Conservation (phyloP, 2,888 invertebrate genomes). For the Tyria jacobaeae region DNA sequence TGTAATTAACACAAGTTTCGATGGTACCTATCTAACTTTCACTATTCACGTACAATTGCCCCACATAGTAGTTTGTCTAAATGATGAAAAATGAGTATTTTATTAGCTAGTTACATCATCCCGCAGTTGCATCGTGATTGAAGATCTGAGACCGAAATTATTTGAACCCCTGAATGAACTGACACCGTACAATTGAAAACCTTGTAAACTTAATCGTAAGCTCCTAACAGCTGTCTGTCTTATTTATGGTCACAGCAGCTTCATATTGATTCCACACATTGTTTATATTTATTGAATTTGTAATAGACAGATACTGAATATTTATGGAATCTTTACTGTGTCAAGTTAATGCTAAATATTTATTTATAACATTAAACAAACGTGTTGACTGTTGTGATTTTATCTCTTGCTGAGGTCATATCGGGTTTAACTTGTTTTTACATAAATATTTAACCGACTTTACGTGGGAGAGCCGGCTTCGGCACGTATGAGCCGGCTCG, state of each 20-base stretch:
- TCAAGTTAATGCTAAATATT: conserved; percentile 43
- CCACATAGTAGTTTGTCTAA: conserved; percentile 31
- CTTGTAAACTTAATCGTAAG: conserved; percentile 39
- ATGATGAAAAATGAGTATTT: conserved; percentile 60
- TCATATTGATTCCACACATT: conserved; percentile 33
- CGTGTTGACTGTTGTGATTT: conserved; percentile 28
- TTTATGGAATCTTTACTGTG: conserved; percentile 32
- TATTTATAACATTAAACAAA: conserved; percentile 34
- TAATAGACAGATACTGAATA: conserved; percentile 25
- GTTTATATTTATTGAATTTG: conserved; percentile 36
- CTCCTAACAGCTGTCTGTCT: conserved; percentile 49
- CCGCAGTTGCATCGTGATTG: conserved; percentile 51
- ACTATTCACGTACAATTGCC: conserved; percentile 48
- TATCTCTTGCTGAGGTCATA: conserved; percentile 10
- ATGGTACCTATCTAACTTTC: conserved; percentile 49
- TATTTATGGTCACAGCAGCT: conserved; percentile 33
- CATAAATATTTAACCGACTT: neutral
- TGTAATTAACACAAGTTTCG: neutral
- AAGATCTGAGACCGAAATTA: conserved; percentile 45
- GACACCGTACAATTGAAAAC: conserved; percentile 37
- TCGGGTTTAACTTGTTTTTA: neutral
- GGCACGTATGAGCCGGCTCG: no score
- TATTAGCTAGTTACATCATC: conserved; percentile 61
- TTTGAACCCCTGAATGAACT: conserved; percentile 41
- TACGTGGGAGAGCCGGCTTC: no score